These are phyloP conservation scores for Danio rerio DNA, from an alignment of 2,113 vertebrate genomes.

Conservation along the genomic window DNA sequence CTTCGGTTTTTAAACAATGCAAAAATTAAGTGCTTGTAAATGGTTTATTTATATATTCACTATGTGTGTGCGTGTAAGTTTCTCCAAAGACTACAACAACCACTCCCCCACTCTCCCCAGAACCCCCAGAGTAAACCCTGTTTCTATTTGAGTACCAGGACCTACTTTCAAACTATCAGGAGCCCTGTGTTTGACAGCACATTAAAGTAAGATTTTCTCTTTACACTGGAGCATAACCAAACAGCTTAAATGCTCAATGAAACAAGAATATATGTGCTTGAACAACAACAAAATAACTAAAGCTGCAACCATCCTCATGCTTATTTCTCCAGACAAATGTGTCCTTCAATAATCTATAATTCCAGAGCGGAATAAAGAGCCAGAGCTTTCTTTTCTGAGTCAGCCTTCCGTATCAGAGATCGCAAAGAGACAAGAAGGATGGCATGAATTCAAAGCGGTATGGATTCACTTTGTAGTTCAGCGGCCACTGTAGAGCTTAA, in stretches of 20 bases:
- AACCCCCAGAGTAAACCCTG: slow-evolving; percentile 67
- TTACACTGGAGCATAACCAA: slow-evolving; percentile 60
- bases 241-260: slow-evolving; percentile 33
- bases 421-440: slow-evolving; percentile 37
- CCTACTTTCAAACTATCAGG: slow-evolving; percentile 70
- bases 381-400: slow-evolving; percentile 22
- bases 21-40: too few relatives aligned
- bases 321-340: not conserved
- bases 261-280: not conserved
- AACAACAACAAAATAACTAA: not conserved
- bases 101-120: slow-evolving; percentile 51
- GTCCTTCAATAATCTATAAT: not conserved
- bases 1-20: too few relatives aligned
- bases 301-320: not conserved
- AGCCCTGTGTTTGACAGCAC: slow-evolving; percentile 70
- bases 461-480: slow-evolving; percentile 58
- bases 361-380: slow-evolving; percentile 10
- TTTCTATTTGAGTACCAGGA: slow-evolving; percentile 76
- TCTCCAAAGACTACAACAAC: slow-evolving; percentile 71
- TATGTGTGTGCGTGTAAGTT: not conserved
- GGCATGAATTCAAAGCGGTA: slow-evolving; percentile 65
- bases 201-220: slow-evolving; percentile 71
- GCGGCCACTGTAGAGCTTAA: slow-evolving; percentile 58
- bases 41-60: too few relatives aligned
- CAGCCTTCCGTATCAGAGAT: slow-evolving; percentile 23